A percentile compares a stretch with the other conserved stretches of the same genome.
These are phyloP conservation scores for Zonitis immaculata DNA, from an alignment of 2,888 invertebrate genomes.

Conservation along the genomic window DNA sequence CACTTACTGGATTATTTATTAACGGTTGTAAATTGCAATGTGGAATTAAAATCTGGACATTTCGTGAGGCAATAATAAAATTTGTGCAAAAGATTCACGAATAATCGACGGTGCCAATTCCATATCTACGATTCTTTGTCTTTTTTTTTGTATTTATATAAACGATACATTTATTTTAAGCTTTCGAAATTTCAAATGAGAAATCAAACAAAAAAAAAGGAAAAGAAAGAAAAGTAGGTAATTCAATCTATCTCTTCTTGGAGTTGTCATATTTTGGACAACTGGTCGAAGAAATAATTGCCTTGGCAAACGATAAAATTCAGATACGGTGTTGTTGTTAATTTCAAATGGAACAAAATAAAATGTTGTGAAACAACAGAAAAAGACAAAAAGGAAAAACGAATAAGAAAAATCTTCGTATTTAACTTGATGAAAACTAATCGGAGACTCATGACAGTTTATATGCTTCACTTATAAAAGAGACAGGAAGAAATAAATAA, in stretches of 20 bases:
- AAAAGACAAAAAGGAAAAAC: not conserved
- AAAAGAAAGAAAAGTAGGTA: not conserved
- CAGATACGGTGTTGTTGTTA: not conserved
- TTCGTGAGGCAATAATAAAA: not conserved
- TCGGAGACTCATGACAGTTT: constrained; percentile 23
- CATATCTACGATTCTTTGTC: not conserved
- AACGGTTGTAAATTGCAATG: not conserved
- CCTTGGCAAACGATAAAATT: not conserved
- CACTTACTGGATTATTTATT: not conserved
- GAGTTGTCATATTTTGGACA: not conserved
- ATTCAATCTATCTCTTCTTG: not conserved
- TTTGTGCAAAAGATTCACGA: too few relatives aligned
- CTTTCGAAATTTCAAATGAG: not conserved
- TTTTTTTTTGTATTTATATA: not conserved
- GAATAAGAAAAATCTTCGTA: not conserved
- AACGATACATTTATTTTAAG: not conserved
- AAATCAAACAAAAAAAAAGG: not conserved
- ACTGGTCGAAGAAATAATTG: not conserved
- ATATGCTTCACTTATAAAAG: constrained; percentile 30
- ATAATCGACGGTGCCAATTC: not conserved
- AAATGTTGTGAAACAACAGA: not conserved
- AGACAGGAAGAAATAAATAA: constrained; percentile 41
- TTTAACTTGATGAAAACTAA: constrained; percentile 1
- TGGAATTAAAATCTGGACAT: not conserved
- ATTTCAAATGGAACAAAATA: not conserved